These are phyloP conservation scores for Phlogophora meticulosa DNA, from an alignment of 2,888 invertebrate genomes.

Conservation along the genomic window DNA sequence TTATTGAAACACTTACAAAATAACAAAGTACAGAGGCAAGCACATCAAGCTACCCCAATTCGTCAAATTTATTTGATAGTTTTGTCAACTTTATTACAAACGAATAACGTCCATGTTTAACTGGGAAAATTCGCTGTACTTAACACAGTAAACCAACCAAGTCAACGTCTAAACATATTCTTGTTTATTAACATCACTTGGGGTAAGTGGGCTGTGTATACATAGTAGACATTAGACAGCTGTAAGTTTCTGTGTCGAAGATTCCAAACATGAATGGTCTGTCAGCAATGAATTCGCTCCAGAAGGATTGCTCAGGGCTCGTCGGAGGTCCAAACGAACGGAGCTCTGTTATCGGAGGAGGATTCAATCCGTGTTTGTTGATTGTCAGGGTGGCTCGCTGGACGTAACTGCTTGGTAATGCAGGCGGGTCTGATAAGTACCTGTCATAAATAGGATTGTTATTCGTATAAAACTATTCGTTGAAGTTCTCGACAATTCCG, in stretches of 20 bases:
- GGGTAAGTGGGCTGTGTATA: conserved; percentile 53
- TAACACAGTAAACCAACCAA: neutral
- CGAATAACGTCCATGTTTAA: too few relatives aligned
- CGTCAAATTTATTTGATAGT: too few relatives aligned
- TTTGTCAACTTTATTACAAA: too few relatives aligned
- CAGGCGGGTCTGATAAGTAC: conserved; percentile 49
- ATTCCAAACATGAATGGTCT: conserved; percentile 48
- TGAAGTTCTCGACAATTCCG: neutral
- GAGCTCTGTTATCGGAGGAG: neutral
- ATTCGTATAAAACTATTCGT: neutral
- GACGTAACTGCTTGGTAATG: conserved; percentile 52
- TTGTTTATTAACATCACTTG: neutral
- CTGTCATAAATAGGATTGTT: conserved; percentile 33
- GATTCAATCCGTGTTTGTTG: conserved; percentile 40
- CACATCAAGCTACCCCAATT: too few relatives aligned
- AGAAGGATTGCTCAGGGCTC: conserved; percentile 34
- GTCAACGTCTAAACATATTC: neutral
- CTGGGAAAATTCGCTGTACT: too few relatives aligned
- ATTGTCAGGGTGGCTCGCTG: conserved; percentile 56
- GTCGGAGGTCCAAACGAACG: neutral
- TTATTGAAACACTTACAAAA: too few relatives aligned
- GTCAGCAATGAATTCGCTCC: conserved; percentile 48
- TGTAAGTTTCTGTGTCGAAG: conserved; percentile 41
- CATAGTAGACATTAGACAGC: conserved; percentile 16
- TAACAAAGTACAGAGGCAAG: too few relatives aligned